A percentile compares a stretch with the other conserved stretches of the same genome.
Evolutionary conservation across 2,797 vertebrate genomes (phyloP).

Genomic region (Thripadectes ignobilis): DNA sequence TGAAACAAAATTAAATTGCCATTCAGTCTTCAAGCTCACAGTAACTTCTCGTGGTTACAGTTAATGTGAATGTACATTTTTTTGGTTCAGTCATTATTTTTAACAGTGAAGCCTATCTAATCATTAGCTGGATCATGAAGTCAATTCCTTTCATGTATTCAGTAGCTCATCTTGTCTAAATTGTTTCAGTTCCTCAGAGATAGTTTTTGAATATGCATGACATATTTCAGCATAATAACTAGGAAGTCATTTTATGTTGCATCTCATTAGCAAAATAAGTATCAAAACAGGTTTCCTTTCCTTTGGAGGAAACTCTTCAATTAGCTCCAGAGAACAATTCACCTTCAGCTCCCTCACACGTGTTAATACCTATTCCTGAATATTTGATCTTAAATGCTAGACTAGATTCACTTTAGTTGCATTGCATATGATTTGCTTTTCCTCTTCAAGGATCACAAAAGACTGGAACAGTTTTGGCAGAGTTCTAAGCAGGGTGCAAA

Average conservation of each 20-base stretch:
- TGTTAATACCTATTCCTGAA: neutral
- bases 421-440: neutral
- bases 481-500: neutral
- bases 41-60: neutral
- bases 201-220: constrained; percentile 66
- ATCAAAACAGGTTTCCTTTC: constrained; percentile 58
- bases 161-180: constrained; percentile 57
- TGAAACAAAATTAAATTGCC: constrained; percentile 16
- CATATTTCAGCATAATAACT: constrained; percentile 52
- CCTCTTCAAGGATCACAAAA: neutral
- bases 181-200: constrained; percentile 59
- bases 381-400: constrained; percentile 15
- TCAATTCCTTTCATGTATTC: constrained; percentile 56
- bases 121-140: constrained; percentile 22
- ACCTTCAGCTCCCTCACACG: constrained; percentile 10
- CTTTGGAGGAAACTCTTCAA: constrained; percentile 42
- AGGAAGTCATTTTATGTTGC: constrained; percentile 55
- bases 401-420: neutral
- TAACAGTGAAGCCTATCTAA: constrained; percentile 51
- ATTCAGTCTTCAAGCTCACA: neutral
- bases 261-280: constrained; percentile 56
- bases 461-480: neutral
- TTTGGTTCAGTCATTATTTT: constrained; percentile 52
- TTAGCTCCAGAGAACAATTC: constrained; percentile 41
- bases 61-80: neutral